Percentiles rank a stretch among this genome's conserved stretches.
Evolutionary conservation across 2,797 vertebrate species (phyloP).

Genomic region (Alfaro cultratus): DNA sequence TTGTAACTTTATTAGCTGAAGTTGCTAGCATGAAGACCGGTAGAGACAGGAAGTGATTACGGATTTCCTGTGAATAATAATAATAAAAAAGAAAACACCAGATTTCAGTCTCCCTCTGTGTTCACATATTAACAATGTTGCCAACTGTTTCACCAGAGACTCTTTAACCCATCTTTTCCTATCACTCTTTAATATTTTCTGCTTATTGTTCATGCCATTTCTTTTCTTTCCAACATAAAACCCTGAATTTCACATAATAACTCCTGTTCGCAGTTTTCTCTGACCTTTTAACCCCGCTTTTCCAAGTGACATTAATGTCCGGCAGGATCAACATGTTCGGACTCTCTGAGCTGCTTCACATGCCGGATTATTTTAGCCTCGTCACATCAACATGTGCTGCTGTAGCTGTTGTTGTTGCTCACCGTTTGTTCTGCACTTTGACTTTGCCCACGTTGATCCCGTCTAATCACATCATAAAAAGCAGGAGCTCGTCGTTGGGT

Average conservation of each 20-base stretch:
- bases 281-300: neutral
- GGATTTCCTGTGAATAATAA: too few species aligned
- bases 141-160: neutral
- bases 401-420: slow-evolving; percentile 1
- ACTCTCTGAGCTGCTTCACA: slow-evolving; percentile 38
- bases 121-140: too few species aligned
- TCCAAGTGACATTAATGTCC: neutral
- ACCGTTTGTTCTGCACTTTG: neutral
- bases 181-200: neutral
- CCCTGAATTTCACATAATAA: neutral
- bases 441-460: neutral
- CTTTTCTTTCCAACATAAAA: neutral
- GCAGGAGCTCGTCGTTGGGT: neutral
- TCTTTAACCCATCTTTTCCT: too few species aligned
- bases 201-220: neutral
- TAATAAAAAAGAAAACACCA: too few species aligned
- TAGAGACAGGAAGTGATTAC: too few species aligned
- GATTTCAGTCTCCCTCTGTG: too few species aligned
- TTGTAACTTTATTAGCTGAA: too few species aligned
- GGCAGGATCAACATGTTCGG: slow-evolving; percentile 10
- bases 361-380: slow-evolving; percentile 56
- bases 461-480: neutral
- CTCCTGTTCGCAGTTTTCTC: neutral
- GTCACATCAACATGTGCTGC: slow-evolving; percentile 22
- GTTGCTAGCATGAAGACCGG: too few species aligned